phyloP scores from a whole-genome alignment of 2,888 invertebrate species.

The Pimpla rufipes region DNA sequence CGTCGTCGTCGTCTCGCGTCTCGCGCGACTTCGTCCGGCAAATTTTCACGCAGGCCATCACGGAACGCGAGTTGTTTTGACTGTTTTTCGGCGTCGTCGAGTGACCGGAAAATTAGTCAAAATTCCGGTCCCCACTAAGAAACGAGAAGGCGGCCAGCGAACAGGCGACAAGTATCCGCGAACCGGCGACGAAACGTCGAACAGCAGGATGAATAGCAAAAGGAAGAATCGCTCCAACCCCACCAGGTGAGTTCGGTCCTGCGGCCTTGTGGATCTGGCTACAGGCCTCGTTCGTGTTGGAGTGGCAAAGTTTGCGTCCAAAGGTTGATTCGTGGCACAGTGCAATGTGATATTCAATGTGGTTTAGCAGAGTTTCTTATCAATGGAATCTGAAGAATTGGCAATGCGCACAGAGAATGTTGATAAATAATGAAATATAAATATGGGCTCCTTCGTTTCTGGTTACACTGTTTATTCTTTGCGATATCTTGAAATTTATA shows the following conservation, averaged over 20 bases:
- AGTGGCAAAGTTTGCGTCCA: not conserved
- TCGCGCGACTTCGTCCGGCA: not conserved
- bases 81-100: conserved; percentile 61
- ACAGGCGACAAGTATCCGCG: conserved; percentile 87
- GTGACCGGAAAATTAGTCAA: conserved; percentile 87
- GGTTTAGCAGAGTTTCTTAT: too few relatives aligned
- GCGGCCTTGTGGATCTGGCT: too few relatives aligned
- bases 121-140: conserved; percentile 95
- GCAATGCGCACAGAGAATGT: too few relatives aligned
- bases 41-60: not conserved
- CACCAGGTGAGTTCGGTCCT: conserved; percentile 87
- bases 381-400: too few relatives aligned
- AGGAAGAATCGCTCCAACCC: conserved; percentile 94
- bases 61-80: conserved; percentile 23
- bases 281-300: too few relatives aligned
- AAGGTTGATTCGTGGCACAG: not conserved
- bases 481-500: too few relatives aligned
- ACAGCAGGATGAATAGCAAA: conserved; percentile 92
- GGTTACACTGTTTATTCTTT: too few relatives aligned
- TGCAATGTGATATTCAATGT: not conserved
- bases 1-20: not conserved
- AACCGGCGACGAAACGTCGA: conserved; percentile 81
- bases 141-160: conserved; percentile 92
- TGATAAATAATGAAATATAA: too few relatives aligned
- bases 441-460: too few relatives aligned